Evolutionary conservation across 2,888 invertebrate genomes (phyloP), one percentile per base, ranked within the genome.

Genomic region (Acanthosepion pharaonis): DNA sequence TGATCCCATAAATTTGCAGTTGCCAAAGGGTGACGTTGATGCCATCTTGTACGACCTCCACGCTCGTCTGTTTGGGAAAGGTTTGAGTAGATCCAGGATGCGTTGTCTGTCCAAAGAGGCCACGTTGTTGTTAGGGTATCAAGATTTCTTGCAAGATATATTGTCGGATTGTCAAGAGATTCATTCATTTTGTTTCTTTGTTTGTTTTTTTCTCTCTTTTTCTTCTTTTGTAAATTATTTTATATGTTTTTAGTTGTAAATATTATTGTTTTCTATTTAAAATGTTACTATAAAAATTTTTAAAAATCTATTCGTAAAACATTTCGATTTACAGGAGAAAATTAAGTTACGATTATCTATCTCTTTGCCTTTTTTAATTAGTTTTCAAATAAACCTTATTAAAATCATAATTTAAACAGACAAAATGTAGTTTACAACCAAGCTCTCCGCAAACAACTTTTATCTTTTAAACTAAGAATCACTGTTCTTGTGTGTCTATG

Each of bases 1-100:
- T 96, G 95, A 5, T 91, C 92, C n/a, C 91, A 55, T n/a, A 94
- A 49, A 94, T 15, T 53, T 42, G 92, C n/a, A 51, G n/a, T 33
- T 78, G n/a, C 15, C 78, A 33, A 11, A 2, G n/a, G n/a, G 15
- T 33, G 15, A 33, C 18, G 78, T 1, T 78, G 78, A 15, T 33
- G 33, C 78, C 78, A n/a, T n/a, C 15, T 78, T 15, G n/a, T 78
- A 11, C 8, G 78, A n/a, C 78, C 78, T 3, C n/a, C 78, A 1
- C 78, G 78, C 0, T 78, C 78, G 78, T 78, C 78, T 15, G 78
- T 15, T 15, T 15, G 33, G n/a, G 78, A 78, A 78, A 78, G 9
- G 78, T 78, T 78, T 78, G 78, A 11, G 78, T 78, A 78, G 33
- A 78, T 78, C 78, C 78, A 78, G n/a, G 78, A 23, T n/a, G 11